Conservation (phyloP, 2,797 vertebrate genomes). For the Artibeus jamaicensis region DNA sequence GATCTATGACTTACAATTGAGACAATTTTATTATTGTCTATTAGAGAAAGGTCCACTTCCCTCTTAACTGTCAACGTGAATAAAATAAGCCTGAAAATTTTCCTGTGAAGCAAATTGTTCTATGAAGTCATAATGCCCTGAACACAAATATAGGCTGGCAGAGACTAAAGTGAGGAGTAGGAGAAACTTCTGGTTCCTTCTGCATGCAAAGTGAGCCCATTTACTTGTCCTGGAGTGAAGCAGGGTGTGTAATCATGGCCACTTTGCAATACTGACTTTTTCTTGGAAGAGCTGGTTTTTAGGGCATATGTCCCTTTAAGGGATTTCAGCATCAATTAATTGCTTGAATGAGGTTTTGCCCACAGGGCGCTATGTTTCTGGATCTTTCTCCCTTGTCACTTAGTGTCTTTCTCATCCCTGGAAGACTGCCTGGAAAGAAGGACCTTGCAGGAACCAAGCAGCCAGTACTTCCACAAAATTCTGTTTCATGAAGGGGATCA, state of each 20-base stretch:
- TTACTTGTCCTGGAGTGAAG: not conserved
- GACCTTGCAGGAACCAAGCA: not conserved
- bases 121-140: not conserved
- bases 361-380: not conserved
- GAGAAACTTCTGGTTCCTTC: not conserved
- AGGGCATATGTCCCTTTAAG: not conserved
- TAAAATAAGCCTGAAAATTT: not conserved
- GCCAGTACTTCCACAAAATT: not conserved
- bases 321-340: not conserved
- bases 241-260: not conserved
- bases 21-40: not conserved
- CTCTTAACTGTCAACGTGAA: not conserved
- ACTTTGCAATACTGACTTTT: not conserved
- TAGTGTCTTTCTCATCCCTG: not conserved
- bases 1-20: not conserved
- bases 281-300: not conserved
- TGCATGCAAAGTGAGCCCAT: no score
- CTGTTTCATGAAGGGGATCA: not conserved
- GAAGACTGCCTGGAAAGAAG: not conserved
- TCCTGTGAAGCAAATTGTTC: not conserved
- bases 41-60: not conserved
- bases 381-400: not conserved
- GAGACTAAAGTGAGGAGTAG: not conserved
- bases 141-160: not conserved
- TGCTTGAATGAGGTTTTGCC: not conserved